A percentile compares a stretch with the other conserved stretches of the same genome.
These are phyloP conservation scores for Uria aalge DNA, from an alignment of 2,113 vertebrate species.

Conservation along the genomic window DNA sequence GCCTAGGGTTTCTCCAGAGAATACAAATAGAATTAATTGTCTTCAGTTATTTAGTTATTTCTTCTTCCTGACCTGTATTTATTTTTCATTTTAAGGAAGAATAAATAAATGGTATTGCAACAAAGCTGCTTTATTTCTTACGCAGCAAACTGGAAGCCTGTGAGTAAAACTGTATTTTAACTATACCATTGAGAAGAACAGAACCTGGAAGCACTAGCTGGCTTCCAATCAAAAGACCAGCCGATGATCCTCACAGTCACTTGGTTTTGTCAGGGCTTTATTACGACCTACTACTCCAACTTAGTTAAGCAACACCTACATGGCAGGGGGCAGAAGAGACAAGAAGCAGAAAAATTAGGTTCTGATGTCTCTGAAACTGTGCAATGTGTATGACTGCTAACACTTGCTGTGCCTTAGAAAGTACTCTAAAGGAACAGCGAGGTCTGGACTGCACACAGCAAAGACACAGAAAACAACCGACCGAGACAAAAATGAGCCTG, in stretches of 20 bases:
- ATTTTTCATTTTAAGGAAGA: not conserved
- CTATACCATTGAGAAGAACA: not conserved
- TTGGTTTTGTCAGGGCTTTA: not conserved
- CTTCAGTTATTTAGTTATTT: not conserved
- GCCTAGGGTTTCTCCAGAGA: not conserved
- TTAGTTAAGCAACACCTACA: not conserved
- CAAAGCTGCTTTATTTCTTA: not conserved
- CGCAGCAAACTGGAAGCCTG: not conserved
- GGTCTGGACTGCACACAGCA: not conserved
- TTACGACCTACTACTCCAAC: not conserved
- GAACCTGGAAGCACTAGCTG: not conserved
- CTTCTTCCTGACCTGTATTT: not conserved
- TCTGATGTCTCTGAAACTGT: not conserved
- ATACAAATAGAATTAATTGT: not conserved
- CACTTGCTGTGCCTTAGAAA: not conserved
- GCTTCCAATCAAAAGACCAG: not conserved
- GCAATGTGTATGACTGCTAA: rapidly evolving
- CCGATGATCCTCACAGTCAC: not conserved
- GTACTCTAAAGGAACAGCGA: not conserved
- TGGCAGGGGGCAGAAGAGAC: not conserved
- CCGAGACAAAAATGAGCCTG: not conserved
- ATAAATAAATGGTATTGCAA: not conserved
- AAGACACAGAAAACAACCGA: not conserved
- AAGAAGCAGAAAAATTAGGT: not conserved
- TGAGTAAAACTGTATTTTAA: not conserved